These are phyloP conservation scores for Hemibagrus guttatus DNA, from an alignment of 2,797 vertebrate genomes.

Conservation along the genomic window DNA sequence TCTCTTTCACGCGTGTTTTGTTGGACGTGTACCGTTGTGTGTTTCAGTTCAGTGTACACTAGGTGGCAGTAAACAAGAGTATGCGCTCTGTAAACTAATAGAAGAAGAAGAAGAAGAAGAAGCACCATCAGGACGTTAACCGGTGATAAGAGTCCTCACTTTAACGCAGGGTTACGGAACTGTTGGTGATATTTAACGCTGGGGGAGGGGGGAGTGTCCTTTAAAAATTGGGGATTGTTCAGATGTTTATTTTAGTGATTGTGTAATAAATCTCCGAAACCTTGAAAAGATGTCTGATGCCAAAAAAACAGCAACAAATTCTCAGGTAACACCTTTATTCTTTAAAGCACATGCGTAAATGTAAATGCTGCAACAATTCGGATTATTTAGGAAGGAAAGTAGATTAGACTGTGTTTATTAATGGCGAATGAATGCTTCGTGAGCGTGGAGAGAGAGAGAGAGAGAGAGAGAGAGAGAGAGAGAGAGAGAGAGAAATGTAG, in stretches of 20 bases:
- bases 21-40: not conserved
- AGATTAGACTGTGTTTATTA: not conserved
- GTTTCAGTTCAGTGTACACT: not conserved
- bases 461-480: no score
- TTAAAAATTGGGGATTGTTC: not conserved
- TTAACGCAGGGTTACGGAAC: not conserved
- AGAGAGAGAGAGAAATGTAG: no score
- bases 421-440: not conserved
- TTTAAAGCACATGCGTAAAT: no score
- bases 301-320: constrained; percentile 9
- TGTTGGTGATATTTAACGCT: not conserved
- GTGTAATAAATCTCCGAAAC: not conserved
- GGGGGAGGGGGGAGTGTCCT: not conserved
- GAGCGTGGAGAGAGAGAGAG: not conserved
- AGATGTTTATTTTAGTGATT: not conserved
- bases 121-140: not conserved
- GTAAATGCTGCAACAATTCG: no score
- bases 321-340: constrained; percentile 25
- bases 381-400: not conserved
- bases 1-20: constrained; percentile 16
- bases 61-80: not conserved
- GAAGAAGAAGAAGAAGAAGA: not conserved
- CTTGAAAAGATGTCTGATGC: constrained; percentile 19
- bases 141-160: not conserved
- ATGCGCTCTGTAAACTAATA: not conserved